Percentiles rank a stretch among this genome's conserved stretches.
Evolutionary conservation across 2,113 vertebrate species (phyloP).

Genomic region (Nothocercus nigrocapillus): DNA sequence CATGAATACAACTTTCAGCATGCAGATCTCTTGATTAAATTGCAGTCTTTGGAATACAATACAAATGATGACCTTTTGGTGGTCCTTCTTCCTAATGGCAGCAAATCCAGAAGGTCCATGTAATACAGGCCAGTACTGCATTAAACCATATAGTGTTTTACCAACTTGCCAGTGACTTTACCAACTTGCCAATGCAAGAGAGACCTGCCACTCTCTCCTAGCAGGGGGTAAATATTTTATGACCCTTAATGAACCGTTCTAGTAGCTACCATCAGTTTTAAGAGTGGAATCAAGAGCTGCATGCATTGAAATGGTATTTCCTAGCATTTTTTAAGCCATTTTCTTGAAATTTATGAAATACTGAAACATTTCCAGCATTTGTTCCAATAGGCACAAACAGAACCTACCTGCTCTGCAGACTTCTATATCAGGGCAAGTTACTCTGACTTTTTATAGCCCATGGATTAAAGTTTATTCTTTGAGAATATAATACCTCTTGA

Average conservation of each 20-base stretch:
- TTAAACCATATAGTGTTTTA: background rate
- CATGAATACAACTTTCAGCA: background rate
- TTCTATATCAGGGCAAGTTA: background rate
- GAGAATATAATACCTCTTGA: background rate
- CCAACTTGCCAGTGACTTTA: background rate
- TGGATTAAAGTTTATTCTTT: background rate
- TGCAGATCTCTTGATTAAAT: background rate
- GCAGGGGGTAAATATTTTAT: background rate
- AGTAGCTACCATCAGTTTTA: background rate
- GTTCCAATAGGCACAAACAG: no score
- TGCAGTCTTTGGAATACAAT: background rate
- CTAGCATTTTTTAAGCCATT: background rate
- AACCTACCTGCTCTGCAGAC: background rate
- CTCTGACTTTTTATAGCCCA: background rate
- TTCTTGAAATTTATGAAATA: background rate
- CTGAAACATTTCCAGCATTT: background rate
- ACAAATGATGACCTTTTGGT: background rate
- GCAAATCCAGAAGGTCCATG: background rate
- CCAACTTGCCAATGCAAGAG: background rate
- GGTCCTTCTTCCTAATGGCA: background rate
- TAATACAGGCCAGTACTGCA: background rate
- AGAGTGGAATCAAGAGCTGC: background rate
- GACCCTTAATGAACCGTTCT: background rate
- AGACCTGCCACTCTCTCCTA: background rate
- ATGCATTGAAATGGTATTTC: background rate